phyloP scores from a whole-genome alignment of 2,113 vertebrate genomes.

The Gavialis gangeticus region DNA sequence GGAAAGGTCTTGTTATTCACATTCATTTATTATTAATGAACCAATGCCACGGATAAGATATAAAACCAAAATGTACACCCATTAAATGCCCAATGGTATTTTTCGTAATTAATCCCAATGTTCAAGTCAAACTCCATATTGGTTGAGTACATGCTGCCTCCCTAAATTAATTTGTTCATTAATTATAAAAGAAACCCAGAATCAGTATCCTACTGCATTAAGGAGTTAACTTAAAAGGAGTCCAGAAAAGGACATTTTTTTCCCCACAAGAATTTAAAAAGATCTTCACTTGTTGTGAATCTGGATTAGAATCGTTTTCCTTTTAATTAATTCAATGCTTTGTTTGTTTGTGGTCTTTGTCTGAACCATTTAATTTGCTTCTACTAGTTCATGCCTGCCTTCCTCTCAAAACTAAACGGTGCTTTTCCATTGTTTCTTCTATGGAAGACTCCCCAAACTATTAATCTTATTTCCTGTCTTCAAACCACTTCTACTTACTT shows the following conservation, averaged over 20 bases:
- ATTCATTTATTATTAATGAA: neutral
- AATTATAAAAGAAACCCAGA: neutral
- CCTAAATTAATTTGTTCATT: neutral
- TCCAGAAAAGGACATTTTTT: neutral
- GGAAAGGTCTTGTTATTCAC: neutral
- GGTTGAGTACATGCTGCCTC: neutral
- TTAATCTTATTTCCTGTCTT: neutral
- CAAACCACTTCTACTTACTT: neutral
- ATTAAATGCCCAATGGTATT: neutral
- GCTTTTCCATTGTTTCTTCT: neutral
- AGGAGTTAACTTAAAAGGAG: neutral
- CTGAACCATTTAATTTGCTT: neutral
- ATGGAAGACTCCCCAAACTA: neutral
- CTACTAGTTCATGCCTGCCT: no score
- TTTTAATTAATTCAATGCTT: no score
- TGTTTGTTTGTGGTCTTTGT: no score
- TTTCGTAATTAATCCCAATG: neutral
- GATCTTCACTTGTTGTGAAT: rapidly evolving
- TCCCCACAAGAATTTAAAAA: neutral
- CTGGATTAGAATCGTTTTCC: rapidly evolving
- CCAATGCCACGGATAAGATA: rapidly evolving
- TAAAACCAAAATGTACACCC: neutral
- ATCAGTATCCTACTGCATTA: neutral
- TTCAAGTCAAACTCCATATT: neutral
- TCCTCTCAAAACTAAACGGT: neutral